Evolutionary conservation across 92 coral and sea anemone species (phyloP), one percentile per base, ranked within the genome.

Genomic region (Porites rus): DNA sequence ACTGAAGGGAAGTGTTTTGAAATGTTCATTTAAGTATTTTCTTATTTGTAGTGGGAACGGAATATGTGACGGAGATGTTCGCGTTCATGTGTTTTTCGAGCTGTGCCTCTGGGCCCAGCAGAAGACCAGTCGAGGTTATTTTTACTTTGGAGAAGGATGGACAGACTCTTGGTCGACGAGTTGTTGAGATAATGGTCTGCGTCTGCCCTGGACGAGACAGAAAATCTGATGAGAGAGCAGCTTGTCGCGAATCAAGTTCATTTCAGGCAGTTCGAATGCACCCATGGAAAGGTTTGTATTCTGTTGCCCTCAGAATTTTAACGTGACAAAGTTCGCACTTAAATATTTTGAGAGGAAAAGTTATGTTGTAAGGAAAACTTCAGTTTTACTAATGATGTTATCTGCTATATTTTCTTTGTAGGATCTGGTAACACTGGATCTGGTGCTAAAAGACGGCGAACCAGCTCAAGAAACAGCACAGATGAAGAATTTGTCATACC

Each of bases 151-250:
- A 97, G 86, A 94, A 84, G 69, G 96, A 96, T 18, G 99, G 99
- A 7, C 83, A 54, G 13, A 97, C 96, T 1, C 96, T 97, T 59
- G 99, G 99, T 58, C 90, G 99, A 75, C 91, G 96, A 8, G 98
- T 97, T 10, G 99, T 97, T 46, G 99, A 97, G 76, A 95, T 97
- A 17, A 89, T 98, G 72, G 99, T 97, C 13, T 97, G 99, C 77
- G 99, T 98, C 14, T 97, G 99, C 64, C 99, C 99, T 10, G 99
- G 99, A 43, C 70, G 99, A 52, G 99, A 97, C 87, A 89, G 99
- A 50, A 96, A 96, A 43, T 97, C 99, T 2, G 98, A 97, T 38
- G 99, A 97, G 73, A 92, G 85, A 25, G 22, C 77, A 12, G 76
- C 86, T 2, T 86, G 92, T 24, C 94, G 95, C 1, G 98, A 90